phyloP scores from a whole-genome alignment of 2,888 invertebrate genomes.

The Drosophila mimica region DNA sequence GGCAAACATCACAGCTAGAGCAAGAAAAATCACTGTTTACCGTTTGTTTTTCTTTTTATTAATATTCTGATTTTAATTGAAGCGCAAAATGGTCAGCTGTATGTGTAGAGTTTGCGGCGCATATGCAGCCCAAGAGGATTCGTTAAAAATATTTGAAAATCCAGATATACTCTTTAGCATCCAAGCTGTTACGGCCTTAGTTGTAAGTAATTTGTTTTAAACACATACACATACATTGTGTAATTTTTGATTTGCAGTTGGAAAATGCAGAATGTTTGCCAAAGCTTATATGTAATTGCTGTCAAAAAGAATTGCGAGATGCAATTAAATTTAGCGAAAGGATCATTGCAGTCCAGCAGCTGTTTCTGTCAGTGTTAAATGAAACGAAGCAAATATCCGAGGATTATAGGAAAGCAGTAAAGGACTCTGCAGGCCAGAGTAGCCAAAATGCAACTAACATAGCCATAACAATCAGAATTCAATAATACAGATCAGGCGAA shows the following conservation, averaged over 20 bases:
- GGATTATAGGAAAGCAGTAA: slow-evolving; percentile 31
- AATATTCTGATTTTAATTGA: not conserved
- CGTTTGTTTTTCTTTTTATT: not conserved
- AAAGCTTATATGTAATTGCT: slow-evolving; percentile 49
- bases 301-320: slow-evolving; percentile 44
- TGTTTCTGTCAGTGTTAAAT: slow-evolving; percentile 34
- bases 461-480: not conserved
- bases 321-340: slow-evolving; percentile 50
- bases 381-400: slow-evolving; percentile 30
- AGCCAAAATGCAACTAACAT: not conserved
- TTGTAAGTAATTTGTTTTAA: slow-evolving; percentile 26
- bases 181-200: slow-evolving; percentile 43
- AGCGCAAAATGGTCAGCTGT: slow-evolving; percentile 37
- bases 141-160: slow-evolving; percentile 45
- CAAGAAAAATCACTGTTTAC: slow-evolving; percentile 20
- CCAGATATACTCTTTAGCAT: slow-evolving; percentile 39
- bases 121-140: slow-evolving; percentile 38
- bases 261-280: slow-evolving; percentile 42
- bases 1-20: slow-evolving; percentile 32
- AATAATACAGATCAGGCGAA: not conserved
- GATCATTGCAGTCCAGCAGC: slow-evolving; percentile 46
- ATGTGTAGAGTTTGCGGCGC: slow-evolving; percentile 52
- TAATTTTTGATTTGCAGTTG: slow-evolving; percentile 25
- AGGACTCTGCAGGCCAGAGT: not conserved
- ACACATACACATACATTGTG: not conserved